Evolutionary conservation across 2,113 vertebrate species (phyloP).

Genomic region (Microcebus lehilahytsara): DNA sequence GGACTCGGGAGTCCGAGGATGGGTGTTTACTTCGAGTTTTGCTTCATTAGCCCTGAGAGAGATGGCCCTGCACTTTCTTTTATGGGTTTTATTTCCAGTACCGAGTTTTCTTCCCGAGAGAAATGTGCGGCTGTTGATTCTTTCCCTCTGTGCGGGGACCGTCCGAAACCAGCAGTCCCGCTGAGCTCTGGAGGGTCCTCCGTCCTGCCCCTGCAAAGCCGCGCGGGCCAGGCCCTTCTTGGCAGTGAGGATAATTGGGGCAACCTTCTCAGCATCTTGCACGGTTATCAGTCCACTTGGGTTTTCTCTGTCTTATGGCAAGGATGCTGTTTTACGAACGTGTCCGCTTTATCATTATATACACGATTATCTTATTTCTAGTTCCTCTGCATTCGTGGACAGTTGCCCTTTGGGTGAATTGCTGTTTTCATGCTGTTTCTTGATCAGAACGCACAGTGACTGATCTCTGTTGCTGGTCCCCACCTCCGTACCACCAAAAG

Average conservation of each 20-base stretch:
- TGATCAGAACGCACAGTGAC: neutral
- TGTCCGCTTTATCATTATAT: too few relatives aligned
- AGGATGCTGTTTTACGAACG: accelerated
- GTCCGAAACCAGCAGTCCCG: neutral
- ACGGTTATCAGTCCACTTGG: accelerated
- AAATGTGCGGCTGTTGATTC: neutral
- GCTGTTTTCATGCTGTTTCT: neutral
- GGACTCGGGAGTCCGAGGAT: neutral
- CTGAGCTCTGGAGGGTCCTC: neutral
- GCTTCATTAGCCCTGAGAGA: neutral
- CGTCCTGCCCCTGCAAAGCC: neutral
- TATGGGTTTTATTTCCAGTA: neutral
- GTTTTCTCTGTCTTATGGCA: neutral
- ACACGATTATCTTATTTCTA: neutral
- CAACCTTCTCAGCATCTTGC: neutral
- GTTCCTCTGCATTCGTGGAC: neutral
- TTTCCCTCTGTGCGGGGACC: too few relatives aligned
- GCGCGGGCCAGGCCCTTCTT: accelerated
- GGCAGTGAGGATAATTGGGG: neutral
- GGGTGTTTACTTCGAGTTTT: accelerated
- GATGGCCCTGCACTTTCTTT: neutral
- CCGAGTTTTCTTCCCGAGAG: neutral
- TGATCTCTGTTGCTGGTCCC: neutral
- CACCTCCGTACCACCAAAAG: neutral
- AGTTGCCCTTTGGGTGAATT: neutral